Conservation (phyloP, 2,888 invertebrate species). For the Crossocerus cetratus region DNA sequence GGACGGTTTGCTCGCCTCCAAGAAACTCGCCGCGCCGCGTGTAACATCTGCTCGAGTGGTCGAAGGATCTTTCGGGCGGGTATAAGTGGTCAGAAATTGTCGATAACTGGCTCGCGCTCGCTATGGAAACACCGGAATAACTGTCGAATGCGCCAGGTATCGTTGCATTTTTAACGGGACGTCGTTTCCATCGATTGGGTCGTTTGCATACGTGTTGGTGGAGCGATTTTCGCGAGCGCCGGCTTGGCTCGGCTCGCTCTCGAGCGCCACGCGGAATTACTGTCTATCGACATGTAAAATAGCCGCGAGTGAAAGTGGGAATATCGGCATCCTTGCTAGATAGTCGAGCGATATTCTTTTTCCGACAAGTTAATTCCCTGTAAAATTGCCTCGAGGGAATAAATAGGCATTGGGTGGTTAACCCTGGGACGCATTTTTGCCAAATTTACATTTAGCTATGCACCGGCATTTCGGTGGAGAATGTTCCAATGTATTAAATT, state of each 20-base stretch:
- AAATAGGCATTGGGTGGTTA: no score
- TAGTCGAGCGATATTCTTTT: no score
- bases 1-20: background rate
- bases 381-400: no score
- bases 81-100: constrained; percentile 29
- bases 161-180: constrained; percentile 50
- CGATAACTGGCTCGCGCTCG: constrained; percentile 35
- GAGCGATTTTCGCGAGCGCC: constrained; percentile 15
- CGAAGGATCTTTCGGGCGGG: constrained; percentile 35
- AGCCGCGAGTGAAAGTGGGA: constrained; percentile 18
- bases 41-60: constrained; percentile 3
- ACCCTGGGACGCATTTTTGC: no score
- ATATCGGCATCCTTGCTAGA: constrained; percentile 18
- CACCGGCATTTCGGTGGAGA: no score
- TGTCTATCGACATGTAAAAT: constrained; percentile 38
- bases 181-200: constrained; percentile 44
- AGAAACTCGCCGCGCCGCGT: background rate
- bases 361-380: no score
- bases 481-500: no score
- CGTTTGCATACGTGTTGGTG: background rate
- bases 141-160: constrained; percentile 36
- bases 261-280: constrained; percentile 39
- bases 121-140: constrained; percentile 34
- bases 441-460: no score
- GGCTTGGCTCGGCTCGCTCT: constrained; percentile 35